A percentile compares a stretch with the other conserved stretches of the same genome.
Evolutionary conservation across 64 coral and sea anemone species (phyloP).

Genomic region (Montipora efflorescens): DNA sequence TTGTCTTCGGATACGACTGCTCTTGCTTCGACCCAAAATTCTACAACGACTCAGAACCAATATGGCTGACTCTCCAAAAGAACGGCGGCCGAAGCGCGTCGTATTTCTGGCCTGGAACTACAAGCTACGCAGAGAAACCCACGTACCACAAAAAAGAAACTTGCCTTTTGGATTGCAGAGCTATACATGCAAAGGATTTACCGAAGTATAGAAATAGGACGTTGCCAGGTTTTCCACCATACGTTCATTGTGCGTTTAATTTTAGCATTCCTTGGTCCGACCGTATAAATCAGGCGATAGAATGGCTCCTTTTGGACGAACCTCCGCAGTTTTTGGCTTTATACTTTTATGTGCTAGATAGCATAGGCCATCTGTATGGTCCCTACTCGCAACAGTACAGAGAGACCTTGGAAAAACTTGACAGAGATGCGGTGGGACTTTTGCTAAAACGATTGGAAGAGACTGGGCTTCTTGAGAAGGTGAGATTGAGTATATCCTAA

Average conservation of each 20-base stretch:
- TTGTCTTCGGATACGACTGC: conserved; percentile 74
- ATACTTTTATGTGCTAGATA: conserved; percentile 68
- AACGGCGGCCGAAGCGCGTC: conserved; percentile 13
- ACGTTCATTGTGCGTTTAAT: conserved; percentile 18
- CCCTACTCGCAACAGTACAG: conserved; percentile 48
- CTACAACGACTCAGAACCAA: conserved; percentile 78
- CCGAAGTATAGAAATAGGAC: conserved; percentile 47
- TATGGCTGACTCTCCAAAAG: conserved; percentile 85
- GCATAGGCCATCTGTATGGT: conserved; percentile 59
- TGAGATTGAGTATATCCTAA: not conserved
- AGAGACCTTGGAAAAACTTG: conserved; percentile 57
- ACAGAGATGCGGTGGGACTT: conserved; percentile 58
- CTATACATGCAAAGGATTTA: conserved; percentile 23
- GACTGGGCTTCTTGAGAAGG: not conserved
- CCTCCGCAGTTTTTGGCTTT: conserved; percentile 75
- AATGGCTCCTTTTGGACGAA: conserved; percentile 48
- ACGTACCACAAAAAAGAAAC: conserved; percentile 22
- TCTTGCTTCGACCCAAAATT: conserved; percentile 81
- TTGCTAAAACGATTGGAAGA: conserved; percentile 44
- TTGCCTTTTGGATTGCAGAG: conserved; percentile 10
- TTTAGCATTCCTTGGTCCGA: not conserved
- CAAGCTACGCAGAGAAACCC: conserved; percentile 22
- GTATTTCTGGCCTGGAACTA: conserved; percentile 59
- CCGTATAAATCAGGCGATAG: conserved; percentile 47
- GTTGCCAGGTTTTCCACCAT: not conserved